Evolutionary conservation across 1,140 invertebrate species (phyloP).

Genomic region (Cotesia glomerata): DNA sequence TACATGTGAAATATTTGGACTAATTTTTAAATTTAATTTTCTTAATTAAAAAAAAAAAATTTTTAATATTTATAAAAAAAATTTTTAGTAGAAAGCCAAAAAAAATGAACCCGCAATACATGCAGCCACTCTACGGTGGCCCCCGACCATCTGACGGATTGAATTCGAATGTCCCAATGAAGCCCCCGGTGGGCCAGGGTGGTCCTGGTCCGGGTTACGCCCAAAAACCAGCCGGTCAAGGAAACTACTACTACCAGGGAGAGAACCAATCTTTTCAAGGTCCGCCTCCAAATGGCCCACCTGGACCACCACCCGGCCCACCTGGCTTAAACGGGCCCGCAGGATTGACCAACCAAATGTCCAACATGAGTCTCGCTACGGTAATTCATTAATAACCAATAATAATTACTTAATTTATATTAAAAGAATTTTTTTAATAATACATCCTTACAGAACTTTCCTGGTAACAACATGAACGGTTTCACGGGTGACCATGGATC

Average conservation of each 20-base stretch:
- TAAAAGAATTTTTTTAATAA: too few species aligned
- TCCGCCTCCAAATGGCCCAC: neutral
- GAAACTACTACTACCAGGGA: too few species aligned
- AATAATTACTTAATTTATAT: too few species aligned
- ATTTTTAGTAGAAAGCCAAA: slow-evolving; percentile 8
- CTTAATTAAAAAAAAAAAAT: too few species aligned
- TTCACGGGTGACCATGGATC: too few species aligned
- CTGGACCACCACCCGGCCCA: slow-evolving; percentile 29
- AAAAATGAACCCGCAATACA: slow-evolving; percentile 54
- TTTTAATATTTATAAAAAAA: too few species aligned
- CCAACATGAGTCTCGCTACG: neutral
- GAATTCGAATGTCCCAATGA: slow-evolving; percentile 41
- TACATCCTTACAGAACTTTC: too few species aligned
- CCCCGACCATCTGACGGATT: slow-evolving; percentile 38
- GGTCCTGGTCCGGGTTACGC: slow-evolving; percentile 31
- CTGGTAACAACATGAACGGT: too few species aligned
- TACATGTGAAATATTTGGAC: too few species aligned
- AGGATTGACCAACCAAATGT: neutral
- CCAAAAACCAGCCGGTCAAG: slow-evolving; percentile 30
- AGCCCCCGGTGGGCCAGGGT: slow-evolving; percentile 30
- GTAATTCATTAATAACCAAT: neutral
- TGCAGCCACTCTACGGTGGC: slow-evolving; percentile 39
- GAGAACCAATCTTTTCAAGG: too few species aligned
- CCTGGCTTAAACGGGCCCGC: slow-evolving; percentile 30
- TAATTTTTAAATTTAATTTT: too few species aligned